Percentiles rank a stretch among this genome's conserved stretches.
Evolutionary conservation across 2,888 invertebrate species (phyloP).

Genomic region (Seira ritae): DNA sequence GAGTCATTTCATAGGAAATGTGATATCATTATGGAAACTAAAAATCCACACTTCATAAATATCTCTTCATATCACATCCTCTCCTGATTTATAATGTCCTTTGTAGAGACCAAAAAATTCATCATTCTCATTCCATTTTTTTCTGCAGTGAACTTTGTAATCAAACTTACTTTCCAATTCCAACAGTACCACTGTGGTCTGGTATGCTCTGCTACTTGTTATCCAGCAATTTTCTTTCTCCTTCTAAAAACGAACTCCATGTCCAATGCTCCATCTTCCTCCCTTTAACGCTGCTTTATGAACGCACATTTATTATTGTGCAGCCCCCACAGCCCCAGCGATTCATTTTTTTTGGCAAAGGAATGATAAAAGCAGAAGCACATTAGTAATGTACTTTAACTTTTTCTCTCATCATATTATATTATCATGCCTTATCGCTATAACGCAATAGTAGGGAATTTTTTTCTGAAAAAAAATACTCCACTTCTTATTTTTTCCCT

Average conservation of each 20-base stretch:
- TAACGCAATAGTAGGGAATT: constrained; percentile 32
- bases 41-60: constrained; percentile 49
- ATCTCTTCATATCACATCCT: constrained; percentile 25
- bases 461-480: constrained; percentile 46
- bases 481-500: constrained; percentile 49
- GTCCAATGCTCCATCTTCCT: background rate
- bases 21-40: too few relatives aligned
- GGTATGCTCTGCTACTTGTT: constrained; percentile 40
- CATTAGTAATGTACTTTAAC: too few relatives aligned
- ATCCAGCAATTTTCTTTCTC: too few relatives aligned
- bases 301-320: constrained; percentile 12
- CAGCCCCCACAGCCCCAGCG: background rate
- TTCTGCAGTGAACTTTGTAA: too few relatives aligned
- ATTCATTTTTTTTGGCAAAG: constrained; percentile 33
- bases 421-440: background rate
- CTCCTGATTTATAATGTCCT: constrained; percentile 36
- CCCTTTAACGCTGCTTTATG: background rate
- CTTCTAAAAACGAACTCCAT: too few relatives aligned
- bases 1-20: too few relatives aligned
- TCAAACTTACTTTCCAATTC: too few relatives aligned
- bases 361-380: background rate
- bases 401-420: too few relatives aligned
- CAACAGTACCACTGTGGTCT: too few relatives aligned
- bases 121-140: too few relatives aligned
- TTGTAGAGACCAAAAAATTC: too few relatives aligned